Evolutionary conservation across 1,140 invertebrate genomes (phyloP).

Genomic region (Ridgeia piscesae): DNA sequence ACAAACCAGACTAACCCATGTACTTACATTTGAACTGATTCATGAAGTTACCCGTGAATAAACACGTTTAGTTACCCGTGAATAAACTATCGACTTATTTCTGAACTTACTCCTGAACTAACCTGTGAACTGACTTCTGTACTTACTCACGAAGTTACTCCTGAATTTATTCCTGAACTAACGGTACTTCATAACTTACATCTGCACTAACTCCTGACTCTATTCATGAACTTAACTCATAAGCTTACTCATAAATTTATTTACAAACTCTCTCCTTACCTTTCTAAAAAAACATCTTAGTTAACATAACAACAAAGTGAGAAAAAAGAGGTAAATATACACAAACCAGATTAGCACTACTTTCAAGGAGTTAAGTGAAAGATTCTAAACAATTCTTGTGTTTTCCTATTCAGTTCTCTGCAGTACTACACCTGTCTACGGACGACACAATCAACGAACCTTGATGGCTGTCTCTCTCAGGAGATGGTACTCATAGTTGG

Average conservation of each 20-base stretch:
- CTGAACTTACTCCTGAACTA: background rate
- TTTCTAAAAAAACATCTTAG: too few species aligned
- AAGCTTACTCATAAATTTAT: background rate
- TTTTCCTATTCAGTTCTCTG: background rate
- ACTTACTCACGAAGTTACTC: background rate
- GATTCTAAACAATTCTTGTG: background rate
- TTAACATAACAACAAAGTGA: too few species aligned
- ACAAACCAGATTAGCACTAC: too few species aligned
- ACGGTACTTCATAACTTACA: background rate
- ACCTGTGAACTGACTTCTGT: background rate
- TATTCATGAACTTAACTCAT: background rate
- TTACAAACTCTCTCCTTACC: background rate
- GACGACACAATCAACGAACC: slow-evolving; percentile 60
- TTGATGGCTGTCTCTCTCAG: slow-evolving; percentile 91
- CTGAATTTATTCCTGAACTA: background rate
- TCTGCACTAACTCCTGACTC: background rate
- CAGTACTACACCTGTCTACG: background rate
- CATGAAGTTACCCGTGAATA: background rate
- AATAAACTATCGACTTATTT: background rate
- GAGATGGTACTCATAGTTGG: slow-evolving; percentile 93
- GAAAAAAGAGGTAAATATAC: too few species aligned
- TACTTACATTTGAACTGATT: background rate
- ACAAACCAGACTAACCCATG: background rate
- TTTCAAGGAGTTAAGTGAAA: background rate
- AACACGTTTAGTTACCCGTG: background rate